phyloP scores from a whole-genome alignment of 2,113 vertebrate species.

The Laterallus jamaicensis region DNA sequence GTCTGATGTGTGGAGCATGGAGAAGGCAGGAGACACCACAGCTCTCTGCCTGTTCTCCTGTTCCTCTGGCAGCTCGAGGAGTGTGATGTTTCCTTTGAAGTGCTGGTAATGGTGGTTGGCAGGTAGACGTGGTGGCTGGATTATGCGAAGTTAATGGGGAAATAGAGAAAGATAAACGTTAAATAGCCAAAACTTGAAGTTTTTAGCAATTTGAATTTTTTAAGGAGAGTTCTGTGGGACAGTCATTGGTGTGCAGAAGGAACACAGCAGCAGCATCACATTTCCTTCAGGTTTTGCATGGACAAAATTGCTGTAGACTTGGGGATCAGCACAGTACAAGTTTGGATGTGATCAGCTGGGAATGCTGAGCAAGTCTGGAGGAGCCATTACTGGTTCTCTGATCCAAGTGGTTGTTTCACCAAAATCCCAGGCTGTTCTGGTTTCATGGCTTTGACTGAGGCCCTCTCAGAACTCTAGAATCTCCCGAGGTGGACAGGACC shows the following conservation, averaged over 20 bases:
- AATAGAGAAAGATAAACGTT: background rate
- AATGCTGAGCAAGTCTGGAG: background rate
- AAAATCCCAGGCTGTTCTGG: background rate
- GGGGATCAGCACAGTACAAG: background rate
- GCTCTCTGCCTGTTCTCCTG: background rate
- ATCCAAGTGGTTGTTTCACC: background rate
- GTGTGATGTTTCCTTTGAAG: background rate
- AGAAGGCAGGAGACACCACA: background rate
- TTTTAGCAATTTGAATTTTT: background rate
- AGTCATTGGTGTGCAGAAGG: background rate
- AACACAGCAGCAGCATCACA: background rate
- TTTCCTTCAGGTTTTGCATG: background rate
- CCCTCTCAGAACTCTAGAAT: too few relatives aligned
- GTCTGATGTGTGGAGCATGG: accelerated
- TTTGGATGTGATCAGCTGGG: background rate
- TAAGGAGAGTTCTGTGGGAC: background rate
- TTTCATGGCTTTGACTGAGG: background rate
- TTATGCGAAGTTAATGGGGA: background rate
- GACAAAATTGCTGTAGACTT: too few relatives aligned
- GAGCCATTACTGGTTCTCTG: background rate
- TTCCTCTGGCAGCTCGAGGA: background rate
- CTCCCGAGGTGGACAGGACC: too few relatives aligned
- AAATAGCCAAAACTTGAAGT: background rate
- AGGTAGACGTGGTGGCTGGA: background rate
- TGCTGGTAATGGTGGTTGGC: background rate